phyloP scores from a whole-genome alignment of 2,113 vertebrate genomes.

The Gobiocypris rarus region DNA sequence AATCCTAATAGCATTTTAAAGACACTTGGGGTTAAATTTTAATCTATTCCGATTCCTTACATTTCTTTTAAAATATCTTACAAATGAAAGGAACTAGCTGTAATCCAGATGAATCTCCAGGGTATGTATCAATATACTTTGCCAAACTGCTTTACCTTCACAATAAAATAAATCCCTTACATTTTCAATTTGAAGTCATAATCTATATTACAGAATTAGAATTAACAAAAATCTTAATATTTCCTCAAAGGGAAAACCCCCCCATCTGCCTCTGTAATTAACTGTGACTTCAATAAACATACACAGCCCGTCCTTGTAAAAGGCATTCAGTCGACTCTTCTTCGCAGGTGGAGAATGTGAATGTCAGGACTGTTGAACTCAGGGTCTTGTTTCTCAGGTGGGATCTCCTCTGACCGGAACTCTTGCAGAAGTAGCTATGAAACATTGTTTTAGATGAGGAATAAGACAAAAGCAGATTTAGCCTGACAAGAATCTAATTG shows the following conservation, averaged over 20 bases:
- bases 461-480: not conserved
- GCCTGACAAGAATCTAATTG: not conserved
- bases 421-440: constrained; percentile 84
- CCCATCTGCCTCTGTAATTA: not conserved
- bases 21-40: too few relatives aligned
- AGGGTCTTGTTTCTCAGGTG: constrained; percentile 87
- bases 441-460: not conserved
- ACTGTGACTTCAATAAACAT: not conserved
- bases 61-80: too few relatives aligned
- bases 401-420: constrained; percentile 86
- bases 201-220: not conserved
- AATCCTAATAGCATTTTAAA: too few relatives aligned
- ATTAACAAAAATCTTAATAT: not conserved
- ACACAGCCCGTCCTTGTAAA: not conserved
- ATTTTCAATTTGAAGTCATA: not conserved
- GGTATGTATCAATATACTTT: not conserved
- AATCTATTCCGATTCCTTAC: too few relatives aligned
- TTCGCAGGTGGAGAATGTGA: constrained; percentile 83
- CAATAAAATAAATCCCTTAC: not conserved
- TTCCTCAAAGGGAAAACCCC: not conserved
- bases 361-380: constrained; percentile 94
- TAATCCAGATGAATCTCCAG: too few relatives aligned
- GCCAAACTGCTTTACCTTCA: not conserved
- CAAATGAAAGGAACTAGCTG: too few relatives aligned
- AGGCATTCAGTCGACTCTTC: constrained; percentile 57